Evolutionary conservation across 2,113 vertebrate species (phyloP).

Genomic region (Hyla sarda): DNA sequence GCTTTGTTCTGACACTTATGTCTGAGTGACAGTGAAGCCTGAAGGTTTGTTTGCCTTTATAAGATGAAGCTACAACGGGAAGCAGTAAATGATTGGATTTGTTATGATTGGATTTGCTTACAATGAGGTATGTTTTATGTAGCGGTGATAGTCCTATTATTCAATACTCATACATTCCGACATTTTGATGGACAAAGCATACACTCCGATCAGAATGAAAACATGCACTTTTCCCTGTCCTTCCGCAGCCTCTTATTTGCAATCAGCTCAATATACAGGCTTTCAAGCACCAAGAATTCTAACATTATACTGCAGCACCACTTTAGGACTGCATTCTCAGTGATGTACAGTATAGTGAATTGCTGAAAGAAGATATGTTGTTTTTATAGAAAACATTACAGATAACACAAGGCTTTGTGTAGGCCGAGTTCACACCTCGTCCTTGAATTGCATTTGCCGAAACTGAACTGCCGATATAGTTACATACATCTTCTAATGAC

Average conservation of each 20-base stretch:
- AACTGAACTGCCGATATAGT: no score
- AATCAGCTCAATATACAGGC: neutral
- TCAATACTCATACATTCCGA: neutral
- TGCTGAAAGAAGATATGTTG: no score
- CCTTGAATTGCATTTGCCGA: no score
- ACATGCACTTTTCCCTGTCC: neutral
- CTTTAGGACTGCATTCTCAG: no score
- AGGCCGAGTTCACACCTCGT: no score
- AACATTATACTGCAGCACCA: neutral
- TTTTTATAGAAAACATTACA: no score
- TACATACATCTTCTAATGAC: no score
- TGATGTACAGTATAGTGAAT: neutral
- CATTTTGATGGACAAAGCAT: neutral
- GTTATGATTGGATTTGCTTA: neutral
- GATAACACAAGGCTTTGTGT: no score
- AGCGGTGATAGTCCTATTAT: slow-evolving; percentile 6
- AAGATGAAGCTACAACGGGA: slow-evolving; percentile 11
- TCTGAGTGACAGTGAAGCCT: slow-evolving; percentile 32
- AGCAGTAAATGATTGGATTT: slow-evolving; percentile 35
- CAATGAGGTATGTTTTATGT: neutral
- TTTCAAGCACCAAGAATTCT: neutral
- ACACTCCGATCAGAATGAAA: neutral
- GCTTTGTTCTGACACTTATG: slow-evolving; percentile 38
- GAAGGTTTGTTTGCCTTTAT: slow-evolving; percentile 29
- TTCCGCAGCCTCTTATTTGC: neutral